phyloP scores from a whole-genome alignment of 2,888 invertebrate species.

The Diarsia dahlii region DNA sequence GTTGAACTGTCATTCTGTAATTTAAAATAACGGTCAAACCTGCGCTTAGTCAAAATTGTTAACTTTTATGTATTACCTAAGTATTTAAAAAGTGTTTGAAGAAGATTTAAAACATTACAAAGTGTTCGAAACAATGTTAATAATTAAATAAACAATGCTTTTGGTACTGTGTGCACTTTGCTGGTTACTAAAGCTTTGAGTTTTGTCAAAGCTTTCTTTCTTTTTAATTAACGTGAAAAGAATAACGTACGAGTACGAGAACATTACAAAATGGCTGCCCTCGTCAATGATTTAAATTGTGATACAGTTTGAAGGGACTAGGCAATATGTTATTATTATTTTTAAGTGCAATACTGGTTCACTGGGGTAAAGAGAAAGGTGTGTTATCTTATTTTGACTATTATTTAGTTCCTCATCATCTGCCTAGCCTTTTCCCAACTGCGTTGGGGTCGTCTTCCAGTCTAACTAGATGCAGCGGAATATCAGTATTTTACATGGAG shows the following conservation, averaged over 20 bases:
- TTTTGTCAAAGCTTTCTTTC: too few relatives aligned
- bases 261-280: background rate
- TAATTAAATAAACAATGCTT: background rate
- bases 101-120: background rate
- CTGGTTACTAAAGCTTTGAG: too few relatives aligned
- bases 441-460: too few relatives aligned
- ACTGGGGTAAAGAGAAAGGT: background rate
- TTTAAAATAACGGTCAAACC: background rate
- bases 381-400: background rate
- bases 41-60: background rate
- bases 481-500: too few relatives aligned
- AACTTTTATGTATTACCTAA: background rate
- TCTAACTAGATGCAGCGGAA: too few relatives aligned
- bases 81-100: background rate
- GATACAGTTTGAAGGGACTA: background rate
- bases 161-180: background rate
- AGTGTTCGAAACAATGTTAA: background rate
- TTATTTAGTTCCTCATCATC: too few relatives aligned
- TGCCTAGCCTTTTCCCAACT: too few relatives aligned
- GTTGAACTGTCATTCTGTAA: background rate
- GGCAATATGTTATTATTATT: background rate
- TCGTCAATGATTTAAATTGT: background rate
- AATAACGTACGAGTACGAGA: background rate
- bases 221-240: too few relatives aligned
- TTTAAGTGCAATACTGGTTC: background rate